Conservation (phyloP, 2,113 vertebrate genomes). For the Poecile atricapillus region DNA sequence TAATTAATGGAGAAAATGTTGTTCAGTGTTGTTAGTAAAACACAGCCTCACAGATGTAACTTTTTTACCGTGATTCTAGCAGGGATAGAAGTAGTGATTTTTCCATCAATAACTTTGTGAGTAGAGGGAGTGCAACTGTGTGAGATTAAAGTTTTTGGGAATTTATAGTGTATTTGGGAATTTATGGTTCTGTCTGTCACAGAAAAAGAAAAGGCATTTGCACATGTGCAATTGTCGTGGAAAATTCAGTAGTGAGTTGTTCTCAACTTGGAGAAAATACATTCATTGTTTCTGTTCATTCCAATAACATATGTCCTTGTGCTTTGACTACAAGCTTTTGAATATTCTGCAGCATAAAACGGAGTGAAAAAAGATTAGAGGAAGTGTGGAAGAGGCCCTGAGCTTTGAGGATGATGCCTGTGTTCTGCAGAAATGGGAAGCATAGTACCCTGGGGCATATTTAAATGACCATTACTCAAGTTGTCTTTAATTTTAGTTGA, state of each 20-base stretch:
- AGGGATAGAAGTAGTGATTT: not conserved
- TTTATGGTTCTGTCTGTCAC: not conserved
- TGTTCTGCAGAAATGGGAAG: not conserved
- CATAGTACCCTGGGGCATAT: not conserved
- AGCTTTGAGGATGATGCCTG: not conserved
- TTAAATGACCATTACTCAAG: not conserved
- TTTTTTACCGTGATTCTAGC: not conserved
- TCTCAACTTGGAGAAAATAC: not conserved
- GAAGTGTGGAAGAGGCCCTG: not conserved
- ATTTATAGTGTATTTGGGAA: not conserved
- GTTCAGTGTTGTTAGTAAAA: not conserved
- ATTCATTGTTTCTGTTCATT: not conserved
- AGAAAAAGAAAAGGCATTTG: not conserved
- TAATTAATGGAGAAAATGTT: not conserved
- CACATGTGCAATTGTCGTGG: not conserved
- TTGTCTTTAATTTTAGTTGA: not conserved
- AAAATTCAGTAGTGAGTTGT: not conserved
- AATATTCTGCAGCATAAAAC: not conserved
- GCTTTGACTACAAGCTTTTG: not conserved
- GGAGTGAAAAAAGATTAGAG: not conserved
- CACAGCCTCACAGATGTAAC: not conserved
- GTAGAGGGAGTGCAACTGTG: not conserved
- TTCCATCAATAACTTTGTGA: not conserved
- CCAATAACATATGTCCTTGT: not conserved
- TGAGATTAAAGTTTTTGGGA: not conserved